phyloP scores from a whole-genome alignment of 2,113 vertebrate genomes.

The Stegastes partitus region DNA sequence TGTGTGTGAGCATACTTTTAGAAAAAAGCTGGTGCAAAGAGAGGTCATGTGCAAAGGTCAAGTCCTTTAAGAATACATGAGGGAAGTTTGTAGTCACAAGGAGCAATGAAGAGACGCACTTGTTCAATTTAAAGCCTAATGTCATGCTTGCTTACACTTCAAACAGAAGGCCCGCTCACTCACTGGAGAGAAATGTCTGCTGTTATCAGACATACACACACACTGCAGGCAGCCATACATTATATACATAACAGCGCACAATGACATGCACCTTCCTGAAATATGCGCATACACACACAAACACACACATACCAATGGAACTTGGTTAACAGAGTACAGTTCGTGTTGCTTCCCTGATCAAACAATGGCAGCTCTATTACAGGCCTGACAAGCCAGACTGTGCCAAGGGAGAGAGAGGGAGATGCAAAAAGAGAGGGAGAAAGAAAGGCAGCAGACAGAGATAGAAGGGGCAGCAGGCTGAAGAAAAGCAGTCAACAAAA shows the following conservation, averaged over 20 bases:
- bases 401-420: constrained; percentile 58
- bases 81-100: constrained; percentile 65
- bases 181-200: constrained; percentile 49
- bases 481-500: constrained; percentile 76
- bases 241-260: constrained; percentile 58
- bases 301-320: constrained; percentile 57
- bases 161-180: constrained; percentile 49
- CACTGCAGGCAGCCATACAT: constrained; percentile 52
- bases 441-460: constrained; percentile 58
- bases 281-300: constrained; percentile 38
- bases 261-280: constrained; percentile 57
- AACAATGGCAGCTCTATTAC: constrained; percentile 86
- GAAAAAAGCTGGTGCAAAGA: constrained; percentile 31
- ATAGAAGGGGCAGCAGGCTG: constrained; percentile 64
- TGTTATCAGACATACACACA: constrained; percentile 54
- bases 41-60: constrained; percentile 55
- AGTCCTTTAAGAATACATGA: constrained; percentile 47
- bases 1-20: constrained; percentile 53
- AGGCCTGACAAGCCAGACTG: constrained; percentile 79
- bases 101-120: constrained; percentile 63
- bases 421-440: constrained; percentile 41
- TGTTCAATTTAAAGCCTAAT: constrained; percentile 66
- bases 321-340: constrained; percentile 80
- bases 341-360: constrained; percentile 81
- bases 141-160: constrained; percentile 70